Evolutionary conservation across 1,140 invertebrate species (phyloP).

Genomic region (Pseudoatta argentina): DNA sequence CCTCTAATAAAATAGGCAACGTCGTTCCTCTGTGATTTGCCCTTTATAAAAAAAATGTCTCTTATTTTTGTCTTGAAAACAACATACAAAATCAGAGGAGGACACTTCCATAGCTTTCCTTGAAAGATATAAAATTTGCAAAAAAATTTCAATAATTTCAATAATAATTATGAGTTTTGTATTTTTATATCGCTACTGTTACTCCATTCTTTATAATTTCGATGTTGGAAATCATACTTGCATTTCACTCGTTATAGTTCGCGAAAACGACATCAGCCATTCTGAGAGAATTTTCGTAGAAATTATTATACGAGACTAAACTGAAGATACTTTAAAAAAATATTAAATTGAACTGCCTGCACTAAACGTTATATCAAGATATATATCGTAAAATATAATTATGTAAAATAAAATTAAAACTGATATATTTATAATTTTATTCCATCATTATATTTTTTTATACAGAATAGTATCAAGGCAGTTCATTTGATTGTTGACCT

Average conservation of each 20-base stretch:
- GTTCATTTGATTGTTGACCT: neutral
- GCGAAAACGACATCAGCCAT: neutral
- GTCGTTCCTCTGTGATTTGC: no score
- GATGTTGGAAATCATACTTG: neutral
- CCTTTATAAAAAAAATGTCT: no score
- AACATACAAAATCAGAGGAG: no score
- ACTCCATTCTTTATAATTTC: neutral
- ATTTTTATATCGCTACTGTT: neutral
- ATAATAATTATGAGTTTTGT: neutral
- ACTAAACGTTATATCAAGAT: neutral
- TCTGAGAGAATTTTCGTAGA: slow-evolving; percentile 1
- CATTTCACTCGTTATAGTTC: neutral
- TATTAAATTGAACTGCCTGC: neutral
- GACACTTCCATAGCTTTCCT: no score
- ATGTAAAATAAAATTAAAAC: neutral
- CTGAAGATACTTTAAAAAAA: neutral
- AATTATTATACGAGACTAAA: neutral
- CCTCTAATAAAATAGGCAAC: no score
- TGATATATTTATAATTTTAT: neutral
- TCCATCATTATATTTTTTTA: no score
- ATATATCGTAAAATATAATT: neutral
- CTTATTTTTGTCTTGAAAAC: no score
- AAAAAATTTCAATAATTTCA: neutral
- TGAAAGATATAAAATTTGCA: neutral
- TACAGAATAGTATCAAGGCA: neutral